Percentiles rank a stretch among this genome's conserved stretches.
Conservation (phyloP, 2,113 vertebrate species). For the Reinhardtius hippoglossoides region DNA sequence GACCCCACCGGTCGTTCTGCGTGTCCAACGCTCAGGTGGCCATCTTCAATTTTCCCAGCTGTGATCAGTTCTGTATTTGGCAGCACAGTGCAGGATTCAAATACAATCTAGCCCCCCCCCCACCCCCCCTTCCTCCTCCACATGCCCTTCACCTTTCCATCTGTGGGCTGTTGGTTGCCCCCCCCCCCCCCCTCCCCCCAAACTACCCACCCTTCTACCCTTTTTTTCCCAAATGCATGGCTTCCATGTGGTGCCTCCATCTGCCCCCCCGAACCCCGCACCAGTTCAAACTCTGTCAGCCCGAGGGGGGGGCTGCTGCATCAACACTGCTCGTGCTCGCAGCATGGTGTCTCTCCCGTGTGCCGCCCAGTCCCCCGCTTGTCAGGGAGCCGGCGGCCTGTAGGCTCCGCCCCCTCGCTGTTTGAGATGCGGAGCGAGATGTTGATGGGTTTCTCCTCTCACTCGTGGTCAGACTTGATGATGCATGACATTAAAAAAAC, state of each 20-base stretch:
- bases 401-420: slow-evolving; percentile 9
- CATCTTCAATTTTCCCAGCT: slow-evolving; percentile 10
- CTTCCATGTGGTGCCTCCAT: slow-evolving; percentile 80
- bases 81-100: slow-evolving; percentile 76
- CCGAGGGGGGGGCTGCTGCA: slow-evolving; percentile 54
- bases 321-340: slow-evolving; percentile 51
- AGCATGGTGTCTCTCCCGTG: slow-evolving; percentile 66
- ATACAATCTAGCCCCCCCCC: slow-evolving; percentile 31
- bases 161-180: slow-evolving; percentile 60
- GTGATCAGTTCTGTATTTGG: slow-evolving; percentile 66
- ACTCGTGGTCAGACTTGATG: slow-evolving; percentile 21
- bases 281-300: slow-evolving; percentile 45
- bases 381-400: slow-evolving; percentile 33
- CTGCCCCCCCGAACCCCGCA: slow-evolving; percentile 58
- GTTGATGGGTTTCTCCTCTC: not conserved
- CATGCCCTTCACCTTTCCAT: slow-evolving; percentile 65
- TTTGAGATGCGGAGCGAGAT: not conserved
- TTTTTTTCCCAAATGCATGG: slow-evolving; percentile 75
- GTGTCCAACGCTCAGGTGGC: slow-evolving; percentile 6
- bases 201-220: slow-evolving; percentile 20
- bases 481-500: slow-evolving; percentile 30
- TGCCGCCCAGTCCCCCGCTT: slow-evolving; percentile 21
- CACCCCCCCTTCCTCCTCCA: not conserved
- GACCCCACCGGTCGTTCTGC: slow-evolving; percentile 7
- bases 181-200: slow-evolving; percentile 28